Evolutionary conservation across 2,113 vertebrate species (phyloP), one percentile per base, ranked within the genome.

Genomic region (Fregata magnificens): DNA sequence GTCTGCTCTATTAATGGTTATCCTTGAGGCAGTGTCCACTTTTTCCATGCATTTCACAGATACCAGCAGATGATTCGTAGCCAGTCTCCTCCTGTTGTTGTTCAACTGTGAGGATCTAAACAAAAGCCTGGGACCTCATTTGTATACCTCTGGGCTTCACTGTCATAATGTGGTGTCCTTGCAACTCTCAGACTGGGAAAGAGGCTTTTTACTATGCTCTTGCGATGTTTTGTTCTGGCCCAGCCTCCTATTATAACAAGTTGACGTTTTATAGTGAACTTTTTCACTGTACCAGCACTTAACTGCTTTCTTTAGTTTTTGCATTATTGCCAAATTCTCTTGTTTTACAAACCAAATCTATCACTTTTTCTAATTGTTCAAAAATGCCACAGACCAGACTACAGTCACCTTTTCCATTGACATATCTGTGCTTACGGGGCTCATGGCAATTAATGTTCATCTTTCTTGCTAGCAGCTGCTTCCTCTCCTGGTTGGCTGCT

Each of bases 331-430:
- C 97, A 96, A 50, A 42, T 94, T 88, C 90, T 92, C 94, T 95
- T 97, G 90, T 97, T 96, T 92, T 94, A 97, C 72, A 97, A 97
- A 97, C 88, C 90, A 92, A 88, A 81, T 88, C 90, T 96, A 90
- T 95, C 76, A 86, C 80, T 97, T 93, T 63, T 94, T 93, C 82
- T 96, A 94, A 92, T 94, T 96, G 82, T 95, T 96, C 79, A 92
- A 96, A 88, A 97, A 93, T 96, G 88, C 80, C 88, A 86, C 50
- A 74, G 67, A 93, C 90, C 90, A 96, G 96, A 96, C 95, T 77
- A 56, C 38, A 95, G 63, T 96, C 95, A 96, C 94, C 92, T 97
- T 97, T 97, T 97, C 96, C 96, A 92, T 97, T 95, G 79, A 92
- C 79, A 44, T 95, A 93, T 93, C 85, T 88, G 47, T 88, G 55